A percentile compares a stretch with the other conserved stretches of the same genome.
phyloP scores from a whole-genome alignment of 2,888 invertebrate species.

The Tenthredo mesomela region DNA sequence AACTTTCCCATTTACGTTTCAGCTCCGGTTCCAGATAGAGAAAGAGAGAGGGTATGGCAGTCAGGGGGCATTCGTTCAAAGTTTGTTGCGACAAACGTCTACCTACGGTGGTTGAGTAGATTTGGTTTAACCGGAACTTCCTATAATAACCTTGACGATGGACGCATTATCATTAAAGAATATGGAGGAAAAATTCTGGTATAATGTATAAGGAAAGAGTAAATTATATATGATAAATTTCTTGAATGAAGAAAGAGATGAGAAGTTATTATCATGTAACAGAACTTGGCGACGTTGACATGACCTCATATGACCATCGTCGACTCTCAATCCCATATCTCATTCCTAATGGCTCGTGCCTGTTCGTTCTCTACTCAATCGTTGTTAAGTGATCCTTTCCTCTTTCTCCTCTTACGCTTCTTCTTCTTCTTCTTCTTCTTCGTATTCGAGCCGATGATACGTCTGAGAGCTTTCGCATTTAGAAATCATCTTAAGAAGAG shows the following conservation, averaged over 20 bases:
- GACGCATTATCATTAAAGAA: background rate
- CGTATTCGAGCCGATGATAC: constrained; percentile 24
- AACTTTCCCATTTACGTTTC: constrained; percentile 46
- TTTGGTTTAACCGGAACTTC: background rate
- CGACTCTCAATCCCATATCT: constrained; percentile 43
- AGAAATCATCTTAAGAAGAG: constrained; percentile 18
- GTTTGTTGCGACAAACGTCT: constrained; percentile 15
- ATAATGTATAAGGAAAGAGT: background rate
- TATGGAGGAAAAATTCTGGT: background rate
- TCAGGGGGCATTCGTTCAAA: background rate
- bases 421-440: background rate
- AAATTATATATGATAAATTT: background rate
- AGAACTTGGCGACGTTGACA: constrained; percentile 11
- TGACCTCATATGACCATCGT: constrained; percentile 8
- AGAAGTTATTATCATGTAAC: background rate
- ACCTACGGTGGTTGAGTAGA: background rate
- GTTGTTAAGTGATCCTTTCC: constrained; percentile 36
- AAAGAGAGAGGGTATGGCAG: background rate
- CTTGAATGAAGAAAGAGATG: background rate
- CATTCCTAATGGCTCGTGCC: constrained; percentile 46
- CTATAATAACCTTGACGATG: background rate
- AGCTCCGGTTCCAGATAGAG: background rate
- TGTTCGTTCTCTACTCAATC: background rate
- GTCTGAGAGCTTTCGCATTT: constrained; percentile 38
- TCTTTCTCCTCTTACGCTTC: background rate